A percentile compares a stretch with the other conserved stretches of the same genome.
Conservation (phyloP, 2,113 vertebrate genomes). For the Dinomys branickii region DNA sequence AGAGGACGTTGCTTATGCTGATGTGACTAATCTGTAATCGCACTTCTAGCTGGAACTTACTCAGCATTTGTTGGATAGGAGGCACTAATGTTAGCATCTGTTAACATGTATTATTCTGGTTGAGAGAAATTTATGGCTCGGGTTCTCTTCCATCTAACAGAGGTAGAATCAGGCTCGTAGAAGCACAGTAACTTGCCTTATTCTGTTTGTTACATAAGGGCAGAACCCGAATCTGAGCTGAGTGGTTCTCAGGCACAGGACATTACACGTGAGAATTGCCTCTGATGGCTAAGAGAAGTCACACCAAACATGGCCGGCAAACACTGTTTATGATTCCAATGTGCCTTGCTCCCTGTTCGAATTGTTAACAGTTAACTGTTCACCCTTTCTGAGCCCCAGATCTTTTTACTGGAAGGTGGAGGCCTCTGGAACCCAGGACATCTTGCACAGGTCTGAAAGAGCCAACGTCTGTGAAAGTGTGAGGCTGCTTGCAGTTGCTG, state of each 20-base stretch:
- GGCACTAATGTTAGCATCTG: neutral
- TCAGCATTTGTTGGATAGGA: neutral
- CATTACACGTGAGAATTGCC: neutral
- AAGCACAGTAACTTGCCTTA: neutral
- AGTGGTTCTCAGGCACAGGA: neutral
- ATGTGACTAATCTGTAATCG: neutral
- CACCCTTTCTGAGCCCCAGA: neutral
- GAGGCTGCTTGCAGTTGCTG: slow-evolving; percentile 46
- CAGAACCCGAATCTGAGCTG: neutral
- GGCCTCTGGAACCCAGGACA: neutral
- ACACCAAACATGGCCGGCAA: neutral
- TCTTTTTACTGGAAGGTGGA: slow-evolving; percentile 31
- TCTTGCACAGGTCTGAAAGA: neutral
- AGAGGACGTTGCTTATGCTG: neutral
- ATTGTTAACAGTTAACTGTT: neutral
- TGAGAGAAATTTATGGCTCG: neutral
- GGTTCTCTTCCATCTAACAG: neutral
- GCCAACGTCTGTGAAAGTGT: neutral
- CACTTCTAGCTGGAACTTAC: neutral
- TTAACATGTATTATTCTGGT: neutral
- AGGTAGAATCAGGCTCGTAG: slow-evolving; percentile 11
- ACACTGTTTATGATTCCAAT: neutral
- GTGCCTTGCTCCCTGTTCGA: neutral
- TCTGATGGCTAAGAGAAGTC: neutral
- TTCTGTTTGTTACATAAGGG: neutral